These are phyloP conservation scores for Timema cristinae DNA, from an alignment of 2,888 invertebrate species.

Conservation along the genomic window DNA sequence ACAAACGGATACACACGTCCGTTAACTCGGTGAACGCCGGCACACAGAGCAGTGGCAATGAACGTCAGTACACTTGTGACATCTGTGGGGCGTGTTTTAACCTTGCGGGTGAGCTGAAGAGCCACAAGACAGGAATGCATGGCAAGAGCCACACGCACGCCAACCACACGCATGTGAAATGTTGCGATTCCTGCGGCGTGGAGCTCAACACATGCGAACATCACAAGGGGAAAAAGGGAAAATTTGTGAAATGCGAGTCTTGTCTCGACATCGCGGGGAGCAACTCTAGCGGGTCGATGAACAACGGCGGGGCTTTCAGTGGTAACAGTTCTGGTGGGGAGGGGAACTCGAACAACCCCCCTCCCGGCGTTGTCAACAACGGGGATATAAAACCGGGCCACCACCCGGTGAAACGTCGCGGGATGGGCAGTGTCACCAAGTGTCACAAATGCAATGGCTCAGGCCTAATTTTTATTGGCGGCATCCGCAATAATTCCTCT, in stretches of 20 bases:
- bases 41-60: conserved; percentile 27
- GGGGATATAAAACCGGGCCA: conserved; percentile 48
- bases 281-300: conserved; percentile 23
- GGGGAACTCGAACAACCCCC: conserved; percentile 29
- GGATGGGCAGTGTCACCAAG: conserved; percentile 77
- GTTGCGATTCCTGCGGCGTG: conserved; percentile 38
- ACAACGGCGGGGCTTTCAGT: conserved; percentile 25
- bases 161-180: conserved; percentile 26
- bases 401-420: conserved; percentile 80
- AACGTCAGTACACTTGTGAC: conserved; percentile 47
- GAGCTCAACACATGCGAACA: conserved; percentile 37
- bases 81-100: conserved; percentile 48
- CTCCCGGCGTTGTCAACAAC: conserved; percentile 16
- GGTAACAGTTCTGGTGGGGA: conserved; percentile 28
- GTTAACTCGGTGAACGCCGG: conserved; percentile 20
- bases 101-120: conserved; percentile 47
- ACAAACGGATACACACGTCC: conserved; percentile 67
- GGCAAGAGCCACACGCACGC: conserved; percentile 34
- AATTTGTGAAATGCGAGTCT: conserved; percentile 39
- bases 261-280: conserved; percentile 33
- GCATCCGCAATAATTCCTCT: conserved; percentile 32
- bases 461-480: conserved; percentile 75
- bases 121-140: conserved; percentile 49
- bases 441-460: conserved; percentile 88
- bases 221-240: conserved; percentile 37